phyloP scores from a whole-genome alignment of 1,140 invertebrate genomes.

The Drosophila tristis region DNA sequence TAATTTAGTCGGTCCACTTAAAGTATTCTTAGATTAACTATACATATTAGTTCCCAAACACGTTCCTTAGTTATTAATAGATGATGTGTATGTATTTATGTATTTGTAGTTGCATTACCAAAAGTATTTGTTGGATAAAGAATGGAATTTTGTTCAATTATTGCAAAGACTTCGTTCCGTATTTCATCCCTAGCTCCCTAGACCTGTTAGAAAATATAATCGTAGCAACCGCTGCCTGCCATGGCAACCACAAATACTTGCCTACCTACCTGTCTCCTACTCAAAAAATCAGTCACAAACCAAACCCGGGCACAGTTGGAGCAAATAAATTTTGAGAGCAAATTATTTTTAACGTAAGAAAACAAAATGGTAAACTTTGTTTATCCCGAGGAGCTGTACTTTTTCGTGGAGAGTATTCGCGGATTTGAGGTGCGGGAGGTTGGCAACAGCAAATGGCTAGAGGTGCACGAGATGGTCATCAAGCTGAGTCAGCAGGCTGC shows the following conservation, averaged over 20 bases:
- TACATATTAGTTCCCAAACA: slow-evolving; percentile 26
- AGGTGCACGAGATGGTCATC: slow-evolving; percentile 90
- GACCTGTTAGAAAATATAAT: not conserved
- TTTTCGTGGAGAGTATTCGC: slow-evolving; percentile 80
- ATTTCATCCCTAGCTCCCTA: no score
- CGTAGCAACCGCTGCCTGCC: slow-evolving; percentile 54
- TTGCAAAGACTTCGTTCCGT: no score
- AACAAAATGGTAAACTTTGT: slow-evolving; percentile 74
- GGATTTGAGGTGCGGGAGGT: slow-evolving; percentile 73
- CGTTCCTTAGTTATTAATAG: slow-evolving; percentile 25
- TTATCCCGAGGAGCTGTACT: slow-evolving; percentile 73
- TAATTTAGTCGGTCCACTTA: not conserved
- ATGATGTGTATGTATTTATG: slow-evolving; percentile 11
- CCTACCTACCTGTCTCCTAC: not conserved
- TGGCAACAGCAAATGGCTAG: slow-evolving; percentile 87
- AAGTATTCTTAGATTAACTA: not conserved
- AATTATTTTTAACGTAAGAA: not conserved
- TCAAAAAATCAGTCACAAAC: not conserved
- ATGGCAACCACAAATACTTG: slow-evolving; percentile 51
- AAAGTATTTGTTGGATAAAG: slow-evolving; percentile 16
- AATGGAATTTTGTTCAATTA: slow-evolving; percentile 6
- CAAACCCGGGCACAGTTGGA: not conserved
- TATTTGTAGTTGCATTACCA: slow-evolving; percentile 16
- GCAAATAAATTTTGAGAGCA: slow-evolving; percentile 5
- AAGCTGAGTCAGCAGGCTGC: slow-evolving; percentile 92